Conservation (phyloP, 2,113 vertebrate genomes). For the Chlamydotis undulata region DNA sequence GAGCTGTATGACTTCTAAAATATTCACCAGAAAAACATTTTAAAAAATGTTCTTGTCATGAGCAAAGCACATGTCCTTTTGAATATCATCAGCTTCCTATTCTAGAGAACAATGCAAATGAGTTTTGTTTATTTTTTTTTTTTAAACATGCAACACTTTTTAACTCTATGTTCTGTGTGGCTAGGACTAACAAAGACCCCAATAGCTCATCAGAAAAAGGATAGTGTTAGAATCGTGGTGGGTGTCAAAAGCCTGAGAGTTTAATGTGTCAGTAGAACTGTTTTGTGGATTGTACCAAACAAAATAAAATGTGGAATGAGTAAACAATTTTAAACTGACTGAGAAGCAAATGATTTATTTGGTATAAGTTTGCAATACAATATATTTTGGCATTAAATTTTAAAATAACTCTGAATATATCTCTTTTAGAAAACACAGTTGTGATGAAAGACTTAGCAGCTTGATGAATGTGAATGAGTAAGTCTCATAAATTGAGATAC, state of each 20-base stretch:
- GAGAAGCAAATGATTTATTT: not conserved
- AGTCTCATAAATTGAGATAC: constrained; percentile 58
- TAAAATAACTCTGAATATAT: constrained; percentile 47
- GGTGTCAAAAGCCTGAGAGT: not conserved
- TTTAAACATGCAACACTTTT: not conserved
- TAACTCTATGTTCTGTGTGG: not conserved
- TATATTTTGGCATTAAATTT: constrained; percentile 12
- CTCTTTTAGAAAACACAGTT: constrained; percentile 55
- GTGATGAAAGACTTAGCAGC: constrained; percentile 49
- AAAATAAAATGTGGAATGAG: not conserved
- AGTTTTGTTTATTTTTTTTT: not conserved
- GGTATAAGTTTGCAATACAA: not conserved
- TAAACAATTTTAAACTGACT: not conserved
- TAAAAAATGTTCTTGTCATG: not conserved
- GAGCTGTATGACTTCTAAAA: not conserved
- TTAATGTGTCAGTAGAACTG: not conserved
- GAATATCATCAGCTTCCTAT: not conserved
- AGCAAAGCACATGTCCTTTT: not conserved
- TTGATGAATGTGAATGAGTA: constrained; percentile 56
- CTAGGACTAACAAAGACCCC: not conserved
- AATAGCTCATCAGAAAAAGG: not conserved
- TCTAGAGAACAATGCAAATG: not conserved
- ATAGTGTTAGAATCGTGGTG: not conserved
- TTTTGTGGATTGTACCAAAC: not conserved
- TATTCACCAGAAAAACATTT: not conserved